Percentiles rank a stretch among this genome's conserved stretches.
Conservation (phyloP, 1,140 invertebrate genomes). For the Drosophila prosaltans region DNA sequence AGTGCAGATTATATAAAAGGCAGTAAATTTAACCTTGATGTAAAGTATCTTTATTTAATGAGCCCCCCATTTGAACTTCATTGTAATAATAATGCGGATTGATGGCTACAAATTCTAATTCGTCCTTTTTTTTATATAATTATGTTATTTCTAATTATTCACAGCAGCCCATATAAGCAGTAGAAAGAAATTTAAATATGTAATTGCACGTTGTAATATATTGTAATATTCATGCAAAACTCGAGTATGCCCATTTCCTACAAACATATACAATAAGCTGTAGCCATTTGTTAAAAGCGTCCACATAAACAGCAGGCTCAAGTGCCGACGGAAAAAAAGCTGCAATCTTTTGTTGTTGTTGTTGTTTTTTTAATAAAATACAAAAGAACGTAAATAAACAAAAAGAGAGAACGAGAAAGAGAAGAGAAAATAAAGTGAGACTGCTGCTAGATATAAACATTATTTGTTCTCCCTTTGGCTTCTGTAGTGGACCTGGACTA, state of each 20-base stretch:
- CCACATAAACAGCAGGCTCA: conserved; percentile 16
- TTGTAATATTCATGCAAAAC: conserved; percentile 2
- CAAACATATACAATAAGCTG: not conserved
- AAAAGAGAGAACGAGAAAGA: not conserved
- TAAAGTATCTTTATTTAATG: no score
- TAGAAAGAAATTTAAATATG: not conserved
- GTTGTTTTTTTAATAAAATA: not conserved
- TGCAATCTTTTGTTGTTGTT: conserved; percentile 10
- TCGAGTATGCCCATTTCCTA: conserved; percentile 1
- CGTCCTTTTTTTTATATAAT: not conserved
- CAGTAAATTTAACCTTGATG: no score
- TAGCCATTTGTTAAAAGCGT: not conserved
- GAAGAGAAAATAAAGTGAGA: conserved; percentile 37
- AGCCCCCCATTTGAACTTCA: not conserved
- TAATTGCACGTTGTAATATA: not conserved
- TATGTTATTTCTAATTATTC: conserved; percentile 3
- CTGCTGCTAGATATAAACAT: conserved; percentile 44
- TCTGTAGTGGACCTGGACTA: conserved; percentile 47
- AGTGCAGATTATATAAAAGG: no score
- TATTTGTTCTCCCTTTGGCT: conserved; percentile 41
- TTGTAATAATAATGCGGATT: not conserved
- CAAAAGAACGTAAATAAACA: conserved; percentile 18
- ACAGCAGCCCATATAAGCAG: not conserved
- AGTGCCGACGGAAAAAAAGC: conserved; percentile 16
- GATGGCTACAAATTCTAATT: not conserved